Evolutionary conservation across 2,797 vertebrate species (phyloP), one percentile per base, ranked within the genome.

Genomic region (Hoplostethus atlanticus): DNA sequence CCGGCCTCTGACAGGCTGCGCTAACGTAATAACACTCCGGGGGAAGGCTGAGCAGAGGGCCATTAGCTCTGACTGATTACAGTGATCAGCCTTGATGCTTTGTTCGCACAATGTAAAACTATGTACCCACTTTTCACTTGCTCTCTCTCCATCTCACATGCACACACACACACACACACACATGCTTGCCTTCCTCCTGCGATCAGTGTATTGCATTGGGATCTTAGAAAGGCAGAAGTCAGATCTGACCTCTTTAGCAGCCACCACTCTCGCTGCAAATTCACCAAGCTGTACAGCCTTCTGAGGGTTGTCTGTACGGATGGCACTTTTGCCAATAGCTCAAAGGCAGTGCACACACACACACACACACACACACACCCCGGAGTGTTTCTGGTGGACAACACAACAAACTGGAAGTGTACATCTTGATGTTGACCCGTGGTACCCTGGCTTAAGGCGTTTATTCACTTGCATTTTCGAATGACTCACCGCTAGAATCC

Each of bases 41-140:
- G 28, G 54, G 30, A 31, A 56, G 54, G 31, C 2, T 56, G 54
- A 56, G 28, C 31, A 36, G 16, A 16, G 76, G 31, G 64, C 56
- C 61, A 72, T 80, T 76, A 86, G 50, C 51, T 4, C 0, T 54
- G 0, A 53, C 71, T 69, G 75, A 81, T 74, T 68, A 76, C 47
- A 34, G 62, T 56, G 69, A 78, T 77, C 59, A 69, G 17, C 56
- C 11, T 28, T 64, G 69, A 75, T 42, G 58, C 50, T 57, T 44
- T 17, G 48, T 31, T 62, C 34, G 1, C 59, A 50, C 55, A 52
- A 63, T 40, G 25, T 21, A 34, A 67, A 67, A 64, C 30, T 12
- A 36, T 16, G 15, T 15, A 13, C 21, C 60, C n/a, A 13, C 47
- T 56, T 17, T 56, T n/a, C 13, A 13, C 15, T 34, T 8, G 11